Evolutionary conservation across 2,888 invertebrate species (phyloP).

Genomic region (Ceramica pisi): DNA sequence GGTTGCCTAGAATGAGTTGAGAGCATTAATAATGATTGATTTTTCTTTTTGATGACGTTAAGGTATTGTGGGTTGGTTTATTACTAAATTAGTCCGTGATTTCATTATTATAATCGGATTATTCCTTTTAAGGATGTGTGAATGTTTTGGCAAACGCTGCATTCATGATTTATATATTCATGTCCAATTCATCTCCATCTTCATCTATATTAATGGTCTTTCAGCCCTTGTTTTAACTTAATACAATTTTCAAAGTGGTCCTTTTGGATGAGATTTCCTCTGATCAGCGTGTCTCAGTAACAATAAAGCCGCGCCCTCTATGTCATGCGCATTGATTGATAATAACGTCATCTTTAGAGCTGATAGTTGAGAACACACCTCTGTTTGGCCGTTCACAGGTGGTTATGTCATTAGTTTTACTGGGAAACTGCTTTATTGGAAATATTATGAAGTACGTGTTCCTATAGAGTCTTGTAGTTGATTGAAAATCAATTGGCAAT

Average conservation of each 20-base stretch:
- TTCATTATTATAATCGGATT: slow-evolving; percentile 63
- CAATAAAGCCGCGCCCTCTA: slow-evolving; percentile 8
- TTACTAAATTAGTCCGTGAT: slow-evolving; percentile 51
- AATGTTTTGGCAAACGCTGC: slow-evolving; percentile 49
- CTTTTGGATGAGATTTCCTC: slow-evolving; percentile 6
- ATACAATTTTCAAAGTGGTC: not conserved
- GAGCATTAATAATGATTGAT: slow-evolving; percentile 64
- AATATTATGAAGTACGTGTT: not conserved
- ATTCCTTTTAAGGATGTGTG: slow-evolving; percentile 54
- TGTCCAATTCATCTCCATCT: slow-evolving; percentile 26
- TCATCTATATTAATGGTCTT: slow-evolving; percentile 12
- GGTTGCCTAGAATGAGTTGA: slow-evolving; percentile 67
- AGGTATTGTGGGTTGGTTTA: slow-evolving; percentile 55
- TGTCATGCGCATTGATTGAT: slow-evolving; percentile 31
- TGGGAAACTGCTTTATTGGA: slow-evolving; percentile 28
- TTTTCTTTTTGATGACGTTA: slow-evolving; percentile 61
- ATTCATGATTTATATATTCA: slow-evolving; percentile 47
- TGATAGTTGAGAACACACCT: slow-evolving; percentile 16
- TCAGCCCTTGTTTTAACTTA: slow-evolving; percentile 4
- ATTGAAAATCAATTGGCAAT: slow-evolving; percentile 11
- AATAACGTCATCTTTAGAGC: slow-evolving; percentile 25
- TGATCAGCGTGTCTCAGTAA: slow-evolving; percentile 19
- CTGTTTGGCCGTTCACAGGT: not conserved
- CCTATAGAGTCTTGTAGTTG: not conserved
- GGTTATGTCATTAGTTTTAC: slow-evolving; percentile 31